phyloP scores from a whole-genome alignment of 2,797 vertebrate genomes.

The Macroramphosus scolopax region DNA sequence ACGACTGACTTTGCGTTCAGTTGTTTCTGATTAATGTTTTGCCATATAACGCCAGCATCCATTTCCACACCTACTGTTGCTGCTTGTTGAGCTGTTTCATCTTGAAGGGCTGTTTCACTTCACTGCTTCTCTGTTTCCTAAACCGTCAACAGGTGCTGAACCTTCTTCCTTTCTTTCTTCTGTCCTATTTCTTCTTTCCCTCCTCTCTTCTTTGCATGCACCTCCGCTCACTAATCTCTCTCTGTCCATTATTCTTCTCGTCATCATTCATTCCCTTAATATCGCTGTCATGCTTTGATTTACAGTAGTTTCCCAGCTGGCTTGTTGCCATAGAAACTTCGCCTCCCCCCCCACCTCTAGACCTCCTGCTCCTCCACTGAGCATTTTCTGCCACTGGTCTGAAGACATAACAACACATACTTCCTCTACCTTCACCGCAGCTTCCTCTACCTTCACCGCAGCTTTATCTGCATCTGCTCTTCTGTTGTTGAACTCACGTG shows the following conservation, averaged over 20 bases:
- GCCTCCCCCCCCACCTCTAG: constrained; percentile 41
- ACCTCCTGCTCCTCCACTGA: constrained; percentile 47
- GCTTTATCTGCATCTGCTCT: constrained; percentile 10
- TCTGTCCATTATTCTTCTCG: constrained; percentile 36
- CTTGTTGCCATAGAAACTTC: constrained; percentile 79
- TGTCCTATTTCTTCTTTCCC: constrained; percentile 6
- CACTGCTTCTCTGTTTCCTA: constrained; percentile 14
- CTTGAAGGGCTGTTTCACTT: constrained; percentile 10
- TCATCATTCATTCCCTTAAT: constrained; percentile 69
- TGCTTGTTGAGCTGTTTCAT: constrained; percentile 8
- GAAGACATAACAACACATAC: constrained; percentile 39
- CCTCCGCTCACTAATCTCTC: constrained; percentile 36
- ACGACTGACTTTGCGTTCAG: no score
- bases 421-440: constrained; percentile 22
- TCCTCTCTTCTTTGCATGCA: constrained; percentile 22
- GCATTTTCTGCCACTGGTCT: constrained; percentile 56
- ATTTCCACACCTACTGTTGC: constrained; percentile 2
- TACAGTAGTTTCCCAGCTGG: constrained; percentile 71
- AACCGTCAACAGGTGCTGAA: constrained; percentile 54
- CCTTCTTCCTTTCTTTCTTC: background rate
- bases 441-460: constrained; percentile 23
- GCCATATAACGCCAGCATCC: no score
- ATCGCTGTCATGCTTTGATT: constrained; percentile 74
- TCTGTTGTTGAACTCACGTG: constrained; percentile 14
- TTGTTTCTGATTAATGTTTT: background rate